Conservation (phyloP, 2,888 invertebrate genomes). For the Thereva nobilitata region DNA sequence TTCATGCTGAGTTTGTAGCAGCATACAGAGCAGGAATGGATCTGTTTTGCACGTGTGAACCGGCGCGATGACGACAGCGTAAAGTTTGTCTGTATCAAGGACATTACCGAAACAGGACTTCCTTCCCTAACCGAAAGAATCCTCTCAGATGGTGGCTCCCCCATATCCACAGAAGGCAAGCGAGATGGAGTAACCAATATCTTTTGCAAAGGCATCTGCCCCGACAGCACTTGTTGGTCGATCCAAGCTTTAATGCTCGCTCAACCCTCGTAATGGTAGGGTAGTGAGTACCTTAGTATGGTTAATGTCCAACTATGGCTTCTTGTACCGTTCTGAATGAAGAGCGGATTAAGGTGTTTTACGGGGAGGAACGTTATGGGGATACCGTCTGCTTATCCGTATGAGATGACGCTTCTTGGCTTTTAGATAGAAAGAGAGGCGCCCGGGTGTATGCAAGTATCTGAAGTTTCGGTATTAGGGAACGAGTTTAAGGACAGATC, state of each 20-base stretch:
- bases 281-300: background rate
- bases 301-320: conserved; percentile 26
- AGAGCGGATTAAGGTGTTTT: conserved; percentile 25
- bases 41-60: no score
- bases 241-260: background rate
- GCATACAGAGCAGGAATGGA: background rate
- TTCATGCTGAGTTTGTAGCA: background rate
- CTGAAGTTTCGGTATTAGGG: background rate
- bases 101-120: no score
- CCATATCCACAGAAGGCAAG: no score
- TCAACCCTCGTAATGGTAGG: background rate
- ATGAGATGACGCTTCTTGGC: background rate
- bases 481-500: conserved; percentile 17
- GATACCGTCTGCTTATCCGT: conserved; percentile 17
- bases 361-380: background rate
- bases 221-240: background rate
- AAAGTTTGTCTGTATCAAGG: no score
- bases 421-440: no score
- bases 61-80: no score
- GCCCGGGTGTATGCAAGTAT: background rate
- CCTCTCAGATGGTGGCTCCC: no score
- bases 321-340: conserved; percentile 9
- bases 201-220: no score
- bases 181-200: no score
- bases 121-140: no score